These are phyloP conservation scores for Pteromalus puparum DNA, from an alignment of 1,140 invertebrate species.

Conservation along the genomic window DNA sequence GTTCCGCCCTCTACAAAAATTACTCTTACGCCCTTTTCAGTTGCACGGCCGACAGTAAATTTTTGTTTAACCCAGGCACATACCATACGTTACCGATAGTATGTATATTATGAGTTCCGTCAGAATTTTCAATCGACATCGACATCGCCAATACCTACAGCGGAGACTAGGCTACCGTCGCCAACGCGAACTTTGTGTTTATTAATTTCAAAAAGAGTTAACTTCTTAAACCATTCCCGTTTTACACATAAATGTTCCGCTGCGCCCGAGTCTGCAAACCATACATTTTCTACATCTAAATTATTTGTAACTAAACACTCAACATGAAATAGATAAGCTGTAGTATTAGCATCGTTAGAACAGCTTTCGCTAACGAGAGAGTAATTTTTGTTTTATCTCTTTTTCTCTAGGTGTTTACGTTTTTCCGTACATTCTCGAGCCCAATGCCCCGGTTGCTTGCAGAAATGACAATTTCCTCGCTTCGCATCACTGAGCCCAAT, in stretches of 20 bases:
- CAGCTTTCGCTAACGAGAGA: neutral
- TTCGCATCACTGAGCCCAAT: no score
- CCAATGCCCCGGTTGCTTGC: no score
- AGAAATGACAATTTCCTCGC: no score
- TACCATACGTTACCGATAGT: neutral
- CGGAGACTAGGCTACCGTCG: neutral
- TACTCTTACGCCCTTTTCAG: slow-evolving; percentile 49
- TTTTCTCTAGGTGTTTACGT: slow-evolving; percentile 1
- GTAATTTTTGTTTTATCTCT: slow-evolving; percentile 22
- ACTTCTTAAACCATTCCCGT: slow-evolving; percentile 17
- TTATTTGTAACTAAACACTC: slow-evolving; percentile 17
- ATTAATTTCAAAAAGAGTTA: neutral
- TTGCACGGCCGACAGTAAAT: neutral
- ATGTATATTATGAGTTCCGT: neutral
- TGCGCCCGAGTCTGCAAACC: slow-evolving; percentile 16
- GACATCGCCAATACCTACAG: neutral
- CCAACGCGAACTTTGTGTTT: slow-evolving; percentile 6
- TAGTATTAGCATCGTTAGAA: neutral
- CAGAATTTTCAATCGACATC: neutral
- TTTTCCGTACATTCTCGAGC: slow-evolving; percentile 45
- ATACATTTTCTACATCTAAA: neutral
- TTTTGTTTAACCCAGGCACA: slow-evolving; percentile 24
- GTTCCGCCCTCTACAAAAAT: slow-evolving; percentile 24
- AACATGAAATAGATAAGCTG: slow-evolving; percentile 25
- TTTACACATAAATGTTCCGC: slow-evolving; percentile 5